These are phyloP conservation scores for Gymnosoma rotundatum DNA, from an alignment of 2,888 invertebrate genomes.

Conservation along the genomic window DNA sequence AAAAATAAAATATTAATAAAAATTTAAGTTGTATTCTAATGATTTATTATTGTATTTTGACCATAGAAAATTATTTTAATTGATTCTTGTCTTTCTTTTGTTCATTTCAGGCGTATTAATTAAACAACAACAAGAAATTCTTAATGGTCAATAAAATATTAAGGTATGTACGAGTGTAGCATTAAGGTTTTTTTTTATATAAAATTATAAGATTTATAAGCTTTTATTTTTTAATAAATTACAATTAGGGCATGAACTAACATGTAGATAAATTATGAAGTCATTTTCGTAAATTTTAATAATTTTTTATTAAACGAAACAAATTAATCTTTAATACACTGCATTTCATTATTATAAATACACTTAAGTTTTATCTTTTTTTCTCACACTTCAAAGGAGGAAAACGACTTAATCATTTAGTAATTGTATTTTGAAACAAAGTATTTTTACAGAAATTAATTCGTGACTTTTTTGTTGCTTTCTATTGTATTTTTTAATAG, in stretches of 20 bases:
- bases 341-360: no score
- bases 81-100: constrained; percentile 45
- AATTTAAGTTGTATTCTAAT: constrained; percentile 12
- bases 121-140: constrained; percentile 10
- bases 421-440: no score
- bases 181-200: neutral
- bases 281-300: neutral
- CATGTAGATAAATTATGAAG: constrained; percentile 1
- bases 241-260: neutral
- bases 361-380: no score
- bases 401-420: no score
- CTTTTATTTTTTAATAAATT: constrained; percentile 1
- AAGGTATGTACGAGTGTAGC: constrained; percentile 20
- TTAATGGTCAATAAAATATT: constrained; percentile 43
- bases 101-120: constrained; percentile 37
- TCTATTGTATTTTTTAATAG: no score
- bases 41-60: constrained; percentile 52
- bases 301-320: constrained; percentile 23
- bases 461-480: no score
- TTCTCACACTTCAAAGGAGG: no score
- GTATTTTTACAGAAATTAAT: no score
- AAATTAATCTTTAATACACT: constrained; percentile 16
- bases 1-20: no score
- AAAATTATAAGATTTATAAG: constrained; percentile 10
- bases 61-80: constrained; percentile 59